Base-by-base conservation (phyloP, 35 echinoderm and acorn worm genomes). In the Apostichopus californicus region DNA sequence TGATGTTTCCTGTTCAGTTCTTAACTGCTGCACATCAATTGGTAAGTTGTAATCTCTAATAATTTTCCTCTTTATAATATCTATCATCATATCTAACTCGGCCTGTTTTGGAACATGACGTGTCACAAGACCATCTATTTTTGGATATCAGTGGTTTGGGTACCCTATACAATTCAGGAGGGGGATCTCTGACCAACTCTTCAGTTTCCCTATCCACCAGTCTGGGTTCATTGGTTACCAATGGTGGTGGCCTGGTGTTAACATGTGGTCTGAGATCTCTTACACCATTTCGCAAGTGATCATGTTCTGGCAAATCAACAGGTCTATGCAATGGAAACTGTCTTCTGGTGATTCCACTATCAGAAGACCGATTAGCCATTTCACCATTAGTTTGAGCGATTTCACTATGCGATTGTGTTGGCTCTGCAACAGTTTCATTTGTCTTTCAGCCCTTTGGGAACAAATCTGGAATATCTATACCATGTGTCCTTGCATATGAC, bases 41-140 rank as follows among this genome's bases (percentile, higher is more conserved):
- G 56, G 87, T 21, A 94, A 78, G 75, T 90, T 94, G 18, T 79
- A 94, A 60, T 94, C 93, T 63, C 93, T 46, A 75, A 94, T 78
- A 65, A 94, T 94, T 10, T 90, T 94, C 28, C 46, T 89, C 73
- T 89, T 77, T 20, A 93, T 90, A 1, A 93, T n/a, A 71, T 93
- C 70, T 46, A 73, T 93, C 9, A 93, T 1, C 24, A 79, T 93
- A 68, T 89, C 84, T 79, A 93, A 77, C 23, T 93, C 92, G 18
- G 12, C 34, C 63, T 93, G 92, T 34, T 93, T 89, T 73, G 91
- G 91, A 53, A 92, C 83, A 54, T 92, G 91, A 28, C 79, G 24
- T 23, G 91, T 61, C 57, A 86, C 68, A 15, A 92, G 54, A 68
- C 83, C 73, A 52, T 84, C 64, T 86, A 73, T 25, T 77, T 34